phyloP scores from a whole-genome alignment of 92 coral and sea anemone genomes.

The Chrysogorgia sp. region DNA sequence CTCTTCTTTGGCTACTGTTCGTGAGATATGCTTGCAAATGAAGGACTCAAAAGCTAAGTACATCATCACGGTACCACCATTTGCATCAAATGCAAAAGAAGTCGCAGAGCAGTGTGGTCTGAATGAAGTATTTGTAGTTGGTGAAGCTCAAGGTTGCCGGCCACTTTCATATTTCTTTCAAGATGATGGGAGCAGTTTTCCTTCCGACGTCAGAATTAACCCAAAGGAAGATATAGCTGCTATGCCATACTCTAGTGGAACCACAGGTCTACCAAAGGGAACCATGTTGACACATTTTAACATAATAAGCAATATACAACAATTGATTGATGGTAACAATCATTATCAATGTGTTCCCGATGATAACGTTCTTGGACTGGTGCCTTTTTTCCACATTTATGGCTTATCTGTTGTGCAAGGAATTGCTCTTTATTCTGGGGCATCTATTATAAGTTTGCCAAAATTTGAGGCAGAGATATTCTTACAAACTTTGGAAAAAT shows the following conservation, averaged over 20 bases:
- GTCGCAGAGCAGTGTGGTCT: constrained; percentile 64
- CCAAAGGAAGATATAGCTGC: constrained; percentile 76
- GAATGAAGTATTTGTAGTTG: constrained; percentile 71
- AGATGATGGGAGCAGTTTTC: constrained; percentile 66
- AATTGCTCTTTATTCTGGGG: constrained; percentile 62
- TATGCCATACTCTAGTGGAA: constrained; percentile 89
- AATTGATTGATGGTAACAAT: constrained; percentile 49
- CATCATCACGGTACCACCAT: constrained; percentile 70
- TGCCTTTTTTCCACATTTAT: constrained; percentile 81
- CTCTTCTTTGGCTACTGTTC: constrained; percentile 73
- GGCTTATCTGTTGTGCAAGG: constrained; percentile 64
- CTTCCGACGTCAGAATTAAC: constrained; percentile 58
- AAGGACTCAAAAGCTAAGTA: constrained; percentile 62
- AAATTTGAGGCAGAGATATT: constrained; percentile 72
- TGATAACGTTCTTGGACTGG: constrained; percentile 68
- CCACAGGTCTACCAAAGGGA: constrained; percentile 91
- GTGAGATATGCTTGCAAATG: constrained; percentile 71
- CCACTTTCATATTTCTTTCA: constrained; percentile 64
- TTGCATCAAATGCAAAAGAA: constrained; percentile 64
- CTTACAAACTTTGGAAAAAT: constrained; percentile 70
- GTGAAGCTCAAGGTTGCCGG: constrained; percentile 79
- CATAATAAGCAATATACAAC: constrained; percentile 66
- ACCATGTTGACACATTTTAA: constrained; percentile 90
- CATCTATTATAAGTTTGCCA: constrained; percentile 69
- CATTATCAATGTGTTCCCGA: constrained; percentile 33